A percentile compares a stretch with the other conserved stretches of the same genome.
Conservation (phyloP, 2,888 invertebrate genomes). For the Acrocyrtus sp. region DNA sequence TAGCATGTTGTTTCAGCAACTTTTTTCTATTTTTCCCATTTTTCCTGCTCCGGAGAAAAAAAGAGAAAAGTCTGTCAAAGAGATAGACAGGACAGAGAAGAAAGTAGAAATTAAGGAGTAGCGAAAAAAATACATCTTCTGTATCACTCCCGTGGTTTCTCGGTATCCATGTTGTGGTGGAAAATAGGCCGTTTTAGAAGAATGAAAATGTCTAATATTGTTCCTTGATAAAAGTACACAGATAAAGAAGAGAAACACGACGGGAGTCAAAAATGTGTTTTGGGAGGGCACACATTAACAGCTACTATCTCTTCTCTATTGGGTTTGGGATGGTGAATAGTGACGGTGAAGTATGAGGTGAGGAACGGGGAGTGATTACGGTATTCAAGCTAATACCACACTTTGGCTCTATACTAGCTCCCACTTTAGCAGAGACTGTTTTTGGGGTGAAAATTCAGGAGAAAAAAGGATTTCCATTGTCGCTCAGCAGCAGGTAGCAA, state of each 20-base stretch:
- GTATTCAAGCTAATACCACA: slow-evolving; percentile 30
- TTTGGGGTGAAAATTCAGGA: too few species aligned
- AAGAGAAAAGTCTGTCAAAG: slow-evolving; percentile 3
- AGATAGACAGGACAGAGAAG: slow-evolving; percentile 2
- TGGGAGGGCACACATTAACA: too few species aligned
- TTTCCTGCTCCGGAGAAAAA: background rate
- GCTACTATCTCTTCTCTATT: background rate
- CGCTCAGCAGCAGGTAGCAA: too few species aligned
- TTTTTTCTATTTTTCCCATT: background rate
- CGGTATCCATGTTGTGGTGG: too few species aligned
- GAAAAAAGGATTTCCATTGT: too few species aligned
- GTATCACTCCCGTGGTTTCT: too few species aligned
- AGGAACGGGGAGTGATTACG: slow-evolving; percentile 24
- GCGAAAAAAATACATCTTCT: too few species aligned
- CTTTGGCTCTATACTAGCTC: too few species aligned
- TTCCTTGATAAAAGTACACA: background rate
- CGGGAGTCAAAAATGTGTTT: slow-evolving; percentile 26
- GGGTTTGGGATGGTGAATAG: too few species aligned
- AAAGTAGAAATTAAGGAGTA: background rate
- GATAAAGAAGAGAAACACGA: slow-evolving; percentile 1
- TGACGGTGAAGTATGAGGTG: background rate
- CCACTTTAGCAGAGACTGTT: too few species aligned
- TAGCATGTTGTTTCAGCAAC: slow-evolving; percentile 20
- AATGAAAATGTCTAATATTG: background rate
- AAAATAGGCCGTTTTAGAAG: too few species aligned